Conservation (phyloP, 1,140 invertebrate species). For the Diabrotica virgifera region DNA sequence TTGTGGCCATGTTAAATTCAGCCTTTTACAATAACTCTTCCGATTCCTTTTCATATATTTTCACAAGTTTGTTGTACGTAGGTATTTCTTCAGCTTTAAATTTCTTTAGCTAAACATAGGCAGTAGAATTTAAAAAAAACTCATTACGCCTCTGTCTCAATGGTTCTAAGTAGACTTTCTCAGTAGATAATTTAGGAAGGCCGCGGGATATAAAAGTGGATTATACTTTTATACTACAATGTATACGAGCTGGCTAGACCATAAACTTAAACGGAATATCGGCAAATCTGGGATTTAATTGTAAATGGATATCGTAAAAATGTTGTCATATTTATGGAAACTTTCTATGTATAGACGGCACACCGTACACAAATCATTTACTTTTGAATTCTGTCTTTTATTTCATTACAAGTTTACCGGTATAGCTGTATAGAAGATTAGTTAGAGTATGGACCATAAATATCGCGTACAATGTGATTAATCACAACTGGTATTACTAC, state of each 20-base stretch:
- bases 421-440: neutral
- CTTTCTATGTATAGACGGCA: neutral
- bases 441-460: neutral
- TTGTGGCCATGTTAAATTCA: too few species aligned
- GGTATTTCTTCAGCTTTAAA: too few species aligned
- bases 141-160: neutral
- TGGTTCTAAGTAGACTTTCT: slow-evolving; percentile 11
- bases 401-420: neutral
- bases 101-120: too few species aligned
- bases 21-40: too few species aligned
- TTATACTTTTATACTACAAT: slow-evolving; percentile 8
- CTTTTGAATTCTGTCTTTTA: neutral
- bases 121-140: too few species aligned
- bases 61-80: too few species aligned
- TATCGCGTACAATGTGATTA: too few species aligned
- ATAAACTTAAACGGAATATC: slow-evolving; percentile 14
- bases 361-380: neutral
- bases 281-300: slow-evolving; percentile 7
- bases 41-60: too few species aligned
- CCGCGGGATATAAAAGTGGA: slow-evolving; percentile 8
- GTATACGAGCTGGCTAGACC: slow-evolving; percentile 6
- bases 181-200: slow-evolving; percentile 12
- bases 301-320: neutral
- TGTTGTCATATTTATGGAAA: slow-evolving; percentile 1
- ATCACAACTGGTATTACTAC: too few species aligned